Evolutionary conservation across 2,888 invertebrate species (phyloP), one percentile per base, ranked within the genome.

Genomic region (Ctenicera cuprea): DNA sequence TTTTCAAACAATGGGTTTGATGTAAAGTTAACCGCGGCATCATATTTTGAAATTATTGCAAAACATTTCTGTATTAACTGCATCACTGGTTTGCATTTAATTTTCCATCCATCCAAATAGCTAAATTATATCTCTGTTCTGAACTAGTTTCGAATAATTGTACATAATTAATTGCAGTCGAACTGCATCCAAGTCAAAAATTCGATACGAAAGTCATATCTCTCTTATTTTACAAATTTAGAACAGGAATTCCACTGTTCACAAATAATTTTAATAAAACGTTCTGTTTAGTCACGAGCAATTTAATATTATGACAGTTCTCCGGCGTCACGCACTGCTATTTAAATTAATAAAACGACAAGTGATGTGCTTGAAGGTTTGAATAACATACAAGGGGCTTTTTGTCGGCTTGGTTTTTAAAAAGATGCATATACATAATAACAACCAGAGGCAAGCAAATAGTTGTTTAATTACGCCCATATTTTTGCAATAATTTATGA

Each of bases 321-420:
- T 50, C 18, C 14, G 11, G 33, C 12, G 18, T 16, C 64, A 64
- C 64, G 64, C 64, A 50, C 30, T 20, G 33, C 37, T 43, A 45
- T 45, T 64, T 64, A 64, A 33, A 64, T 64, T 64, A 64, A 64
- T 64, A 64, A 64, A 48, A 48, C 48, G 48, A 48, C 48, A 48
- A 48, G 48, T 18, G 48, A 48, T 18, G 18, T 48, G 48, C 48
- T 16, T 48, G 48, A 48, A 18, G 33, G 33, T 33, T 33, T 33
- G 9, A 33, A 33, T 33, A 9, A 18, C 48, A 48, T 48, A 48
- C 48, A 18, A 48, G 48, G 14, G 48, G 18, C 48, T 16, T 48
- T 48, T 48, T 48, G 48, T 48, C 48, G 48, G 48, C 48, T 48
- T 3, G 16, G 20, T 9, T 48, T 45, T 48, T 9, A 18, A 48